Percentiles rank a stretch among this genome's conserved stretches.
Evolutionary conservation across 1,140 invertebrate genomes (phyloP).

Genomic region (Chionoecetes opilio): DNA sequence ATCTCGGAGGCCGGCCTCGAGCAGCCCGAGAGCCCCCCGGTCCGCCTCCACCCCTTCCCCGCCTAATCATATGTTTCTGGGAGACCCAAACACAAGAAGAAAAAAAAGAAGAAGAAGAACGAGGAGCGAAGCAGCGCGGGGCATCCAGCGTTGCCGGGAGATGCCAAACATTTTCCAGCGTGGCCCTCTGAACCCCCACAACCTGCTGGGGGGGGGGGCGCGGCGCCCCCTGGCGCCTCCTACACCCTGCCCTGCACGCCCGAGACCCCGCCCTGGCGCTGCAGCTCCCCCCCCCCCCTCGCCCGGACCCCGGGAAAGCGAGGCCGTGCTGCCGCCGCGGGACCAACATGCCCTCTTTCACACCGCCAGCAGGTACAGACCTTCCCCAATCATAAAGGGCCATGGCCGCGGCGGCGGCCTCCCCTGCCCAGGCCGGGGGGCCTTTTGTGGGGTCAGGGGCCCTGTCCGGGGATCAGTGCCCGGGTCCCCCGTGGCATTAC

Average conservation of each 20-base stretch:
- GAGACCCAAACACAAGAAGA: constrained; percentile 78
- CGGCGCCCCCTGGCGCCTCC: neutral
- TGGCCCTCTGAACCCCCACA: constrained; percentile 72
- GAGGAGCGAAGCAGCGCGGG: constrained; percentile 61
- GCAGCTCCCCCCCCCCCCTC: constrained; percentile 69
- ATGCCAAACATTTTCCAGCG: constrained; percentile 72
- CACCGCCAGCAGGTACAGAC: constrained; percentile 64
- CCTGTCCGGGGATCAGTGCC: constrained; percentile 32
- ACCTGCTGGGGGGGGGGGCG: constrained; percentile 39
- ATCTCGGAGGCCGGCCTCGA: constrained; percentile 80
- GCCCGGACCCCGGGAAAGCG: constrained; percentile 61
- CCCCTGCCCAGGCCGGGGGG: neutral
- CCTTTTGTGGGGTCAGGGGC: neutral
- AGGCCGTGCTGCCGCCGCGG: constrained; percentile 55
- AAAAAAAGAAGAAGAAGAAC: constrained; percentile 76
- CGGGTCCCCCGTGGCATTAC: neutral
- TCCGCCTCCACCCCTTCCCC: constrained; percentile 80
- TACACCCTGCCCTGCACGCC: constrained; percentile 48
- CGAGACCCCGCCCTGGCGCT: constrained; percentile 68
- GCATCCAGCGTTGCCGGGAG: constrained; percentile 58
- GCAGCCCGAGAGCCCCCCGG: constrained; percentile 74
- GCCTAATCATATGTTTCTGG: constrained; percentile 81
- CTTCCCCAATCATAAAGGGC: constrained; percentile 61
- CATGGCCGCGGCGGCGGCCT: constrained; percentile 43
- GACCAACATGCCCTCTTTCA: constrained; percentile 69